These are phyloP conservation scores for Prunella fulvescens DNA, from an alignment of 2,113 vertebrate genomes.

Conservation along the genomic window DNA sequence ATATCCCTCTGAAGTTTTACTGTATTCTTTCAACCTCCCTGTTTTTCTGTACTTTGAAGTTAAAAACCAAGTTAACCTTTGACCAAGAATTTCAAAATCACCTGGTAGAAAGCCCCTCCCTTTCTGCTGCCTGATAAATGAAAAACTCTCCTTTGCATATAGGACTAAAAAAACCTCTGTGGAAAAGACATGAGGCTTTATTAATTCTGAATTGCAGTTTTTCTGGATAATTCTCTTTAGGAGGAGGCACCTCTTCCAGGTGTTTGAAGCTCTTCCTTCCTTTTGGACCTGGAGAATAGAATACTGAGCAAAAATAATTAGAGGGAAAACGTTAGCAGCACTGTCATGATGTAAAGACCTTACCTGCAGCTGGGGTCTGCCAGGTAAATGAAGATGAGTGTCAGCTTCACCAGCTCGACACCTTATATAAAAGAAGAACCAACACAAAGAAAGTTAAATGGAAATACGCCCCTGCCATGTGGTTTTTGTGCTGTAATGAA, in stretches of 20 bases:
- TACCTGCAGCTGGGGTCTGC: background rate
- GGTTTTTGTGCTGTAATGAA: background rate
- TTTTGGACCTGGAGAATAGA: background rate
- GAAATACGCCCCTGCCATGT: rapidly evolving
- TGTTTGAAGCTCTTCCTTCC: background rate
- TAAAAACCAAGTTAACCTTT: slow-evolving; percentile 48
- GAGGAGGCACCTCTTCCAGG: background rate
- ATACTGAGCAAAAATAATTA: background rate
- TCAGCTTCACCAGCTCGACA: background rate
- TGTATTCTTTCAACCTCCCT: background rate
- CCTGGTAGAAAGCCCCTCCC: background rate
- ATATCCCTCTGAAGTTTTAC: background rate
- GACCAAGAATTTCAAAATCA: slow-evolving; percentile 45
- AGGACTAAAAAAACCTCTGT: background rate
- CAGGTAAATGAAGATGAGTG: background rate
- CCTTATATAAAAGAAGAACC: background rate
- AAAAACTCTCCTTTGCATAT: background rate
- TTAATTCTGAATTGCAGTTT: background rate
- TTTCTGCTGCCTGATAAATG: background rate
- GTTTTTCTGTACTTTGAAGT: slow-evolving; percentile 44
- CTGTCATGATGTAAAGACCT: background rate
- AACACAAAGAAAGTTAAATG: background rate
- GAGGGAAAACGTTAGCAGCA: background rate
- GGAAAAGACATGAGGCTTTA: background rate
- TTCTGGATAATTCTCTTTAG: background rate